These are phyloP conservation scores for Phlogophora meticulosa DNA, from an alignment of 2,888 invertebrate genomes.

Conservation along the genomic window DNA sequence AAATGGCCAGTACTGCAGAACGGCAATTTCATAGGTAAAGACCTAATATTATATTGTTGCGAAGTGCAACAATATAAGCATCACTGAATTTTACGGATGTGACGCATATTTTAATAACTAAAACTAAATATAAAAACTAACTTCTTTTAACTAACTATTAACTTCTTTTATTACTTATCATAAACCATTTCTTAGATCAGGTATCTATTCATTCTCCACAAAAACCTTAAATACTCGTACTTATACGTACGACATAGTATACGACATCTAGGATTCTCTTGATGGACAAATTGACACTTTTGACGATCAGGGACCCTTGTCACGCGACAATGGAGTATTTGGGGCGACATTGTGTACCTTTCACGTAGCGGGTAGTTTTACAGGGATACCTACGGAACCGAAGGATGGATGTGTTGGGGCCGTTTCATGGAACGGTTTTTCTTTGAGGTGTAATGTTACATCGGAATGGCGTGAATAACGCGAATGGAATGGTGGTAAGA, in stretches of 20 bases:
- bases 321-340: constrained; percentile 44
- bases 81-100: no score
- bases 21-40: no score
- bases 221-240: neutral
- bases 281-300: constrained; percentile 54
- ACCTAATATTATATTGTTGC: no score
- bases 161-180: neutral
- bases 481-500: neutral
- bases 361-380: constrained; percentile 43
- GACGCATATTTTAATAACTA: no score
- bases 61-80: no score
- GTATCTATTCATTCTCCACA: neutral
- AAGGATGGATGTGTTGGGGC: constrained; percentile 1
- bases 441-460: constrained; percentile 10
- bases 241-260: neutral
- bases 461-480: neutral
- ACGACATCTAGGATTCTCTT: neutral
- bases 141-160: no score
- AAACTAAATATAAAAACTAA: no score
- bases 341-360: constrained; percentile 35
- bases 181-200: neutral
- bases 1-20: no score
- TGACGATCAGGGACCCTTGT: constrained; percentile 55
- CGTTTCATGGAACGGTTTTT: neutral
- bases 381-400: constrained; percentile 1